phyloP scores from a whole-genome alignment of 2,113 vertebrate genomes.

The Clarias macrocephalus region DNA sequence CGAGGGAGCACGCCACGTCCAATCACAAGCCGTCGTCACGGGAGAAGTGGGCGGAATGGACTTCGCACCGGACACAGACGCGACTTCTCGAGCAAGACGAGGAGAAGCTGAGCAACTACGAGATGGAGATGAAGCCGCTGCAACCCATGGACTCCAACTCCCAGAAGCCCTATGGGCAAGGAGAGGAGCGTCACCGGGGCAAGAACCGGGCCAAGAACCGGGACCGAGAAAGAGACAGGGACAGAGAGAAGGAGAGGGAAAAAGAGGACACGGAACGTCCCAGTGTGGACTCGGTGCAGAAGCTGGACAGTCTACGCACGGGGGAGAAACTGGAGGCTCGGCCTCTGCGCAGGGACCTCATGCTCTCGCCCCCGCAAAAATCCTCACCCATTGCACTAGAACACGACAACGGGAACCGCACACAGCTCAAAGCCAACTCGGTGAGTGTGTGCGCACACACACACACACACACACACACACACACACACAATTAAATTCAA shows the following conservation, averaged over 20 bases:
- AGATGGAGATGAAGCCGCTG: slow-evolving; percentile 97
- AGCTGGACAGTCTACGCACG: slow-evolving; percentile 82
- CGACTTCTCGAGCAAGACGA: slow-evolving; percentile 88
- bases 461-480: neutral
- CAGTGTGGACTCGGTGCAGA: slow-evolving; percentile 72
- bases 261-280: slow-evolving; percentile 40
- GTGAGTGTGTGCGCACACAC: slow-evolving; percentile 70
- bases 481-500: neutral
- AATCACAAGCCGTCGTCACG: slow-evolving; percentile 63
- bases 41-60: slow-evolving; percentile 89
- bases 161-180: slow-evolving; percentile 72
- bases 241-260: slow-evolving; percentile 37
- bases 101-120: slow-evolving; percentile 94
- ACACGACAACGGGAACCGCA: slow-evolving; percentile 79
- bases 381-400: slow-evolving; percentile 89
- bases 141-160: slow-evolving; percentile 75
- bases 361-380: slow-evolving; percentile 91
- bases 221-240: slow-evolving; percentile 77
- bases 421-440: slow-evolving; percentile 83
- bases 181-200: slow-evolving; percentile 65
- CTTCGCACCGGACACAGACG: slow-evolving; percentile 78
- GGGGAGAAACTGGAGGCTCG: slow-evolving; percentile 83
- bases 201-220: slow-evolving; percentile 85
- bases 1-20: slow-evolving; percentile 76
- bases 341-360: slow-evolving; percentile 89